Conservation (phyloP, 1,140 invertebrate species). For the Notospermus geniculatus region DNA sequence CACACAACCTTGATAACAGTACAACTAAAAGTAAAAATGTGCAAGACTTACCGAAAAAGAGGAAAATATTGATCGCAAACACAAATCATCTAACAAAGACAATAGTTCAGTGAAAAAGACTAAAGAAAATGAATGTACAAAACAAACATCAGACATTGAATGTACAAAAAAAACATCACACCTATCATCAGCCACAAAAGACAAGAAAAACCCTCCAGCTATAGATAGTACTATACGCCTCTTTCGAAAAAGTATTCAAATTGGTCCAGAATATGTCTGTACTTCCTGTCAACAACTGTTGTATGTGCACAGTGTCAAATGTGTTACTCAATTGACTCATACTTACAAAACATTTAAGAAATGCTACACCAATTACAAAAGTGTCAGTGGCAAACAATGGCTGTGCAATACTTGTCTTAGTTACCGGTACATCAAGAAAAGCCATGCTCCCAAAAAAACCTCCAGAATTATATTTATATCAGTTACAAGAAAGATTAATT, state of each 20-base stretch:
- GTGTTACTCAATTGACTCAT: neutral
- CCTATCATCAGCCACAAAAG: too few relatives aligned
- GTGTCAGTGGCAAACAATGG: slow-evolving; percentile 13
- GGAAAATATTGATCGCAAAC: too few relatives aligned
- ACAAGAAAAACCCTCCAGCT: too few relatives aligned
- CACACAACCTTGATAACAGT: too few relatives aligned
- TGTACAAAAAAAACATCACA: too few relatives aligned
- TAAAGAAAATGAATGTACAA: too few relatives aligned
- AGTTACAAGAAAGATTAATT: slow-evolving; percentile 24
- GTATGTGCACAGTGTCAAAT: slow-evolving; percentile 18
- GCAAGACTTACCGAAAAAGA: too few relatives aligned
- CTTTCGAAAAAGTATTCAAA: neutral
- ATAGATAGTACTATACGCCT: too few relatives aligned
- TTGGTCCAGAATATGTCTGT: slow-evolving; percentile 12
- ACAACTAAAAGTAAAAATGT: too few relatives aligned
- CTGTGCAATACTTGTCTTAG: slow-evolving; percentile 20
- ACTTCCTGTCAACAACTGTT: slow-evolving; percentile 24
- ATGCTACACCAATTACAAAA: slow-evolving; percentile 11
- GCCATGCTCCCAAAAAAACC: slow-evolving; percentile 19
- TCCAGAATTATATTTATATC: slow-evolving; percentile 18
- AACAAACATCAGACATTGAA: too few relatives aligned
- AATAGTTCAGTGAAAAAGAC: too few relatives aligned
- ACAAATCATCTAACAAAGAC: too few relatives aligned
- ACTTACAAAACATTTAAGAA: neutral
- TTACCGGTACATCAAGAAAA: slow-evolving; percentile 10